Percentiles rank a stretch among this genome's conserved stretches.
phyloP scores from a whole-genome alignment of 1,140 invertebrate genomes.

The Bombyx mandarina region DNA sequence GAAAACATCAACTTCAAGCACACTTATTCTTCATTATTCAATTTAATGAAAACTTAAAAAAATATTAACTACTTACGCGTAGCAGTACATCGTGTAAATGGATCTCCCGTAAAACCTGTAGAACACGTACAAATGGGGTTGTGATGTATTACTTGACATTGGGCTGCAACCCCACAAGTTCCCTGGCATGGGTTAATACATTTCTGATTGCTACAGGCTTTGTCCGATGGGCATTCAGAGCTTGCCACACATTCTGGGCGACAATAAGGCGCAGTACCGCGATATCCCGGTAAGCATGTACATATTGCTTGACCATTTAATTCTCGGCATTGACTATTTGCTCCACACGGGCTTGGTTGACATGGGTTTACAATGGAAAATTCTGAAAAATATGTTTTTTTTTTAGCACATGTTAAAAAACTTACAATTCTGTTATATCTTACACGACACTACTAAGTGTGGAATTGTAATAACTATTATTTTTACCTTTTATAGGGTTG shows the following conservation, averaged over 20 bases:
- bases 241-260: slow-evolving; percentile 74
- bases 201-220: slow-evolving; percentile 75
- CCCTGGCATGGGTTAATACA: slow-evolving; percentile 77
- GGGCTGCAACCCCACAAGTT: slow-evolving; percentile 74
- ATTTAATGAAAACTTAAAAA: background rate
- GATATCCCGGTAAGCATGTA: slow-evolving; percentile 73
- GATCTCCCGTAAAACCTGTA: slow-evolving; percentile 73
- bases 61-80: slow-evolving; percentile 60
- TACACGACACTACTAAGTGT: slow-evolving; percentile 8
- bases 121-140: slow-evolving; percentile 77
- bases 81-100: slow-evolving; percentile 73
- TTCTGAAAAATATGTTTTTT: slow-evolving; percentile 36
- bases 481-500: slow-evolving; percentile 72
- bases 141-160: slow-evolving; percentile 77
- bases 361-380: slow-evolving; percentile 63
- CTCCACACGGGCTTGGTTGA: slow-evolving; percentile 74
- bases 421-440: background rate
- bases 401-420: too few species aligned
- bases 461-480: slow-evolving; percentile 1
- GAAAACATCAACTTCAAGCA: background rate
- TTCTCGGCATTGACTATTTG: slow-evolving; percentile 74
- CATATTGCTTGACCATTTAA: slow-evolving; percentile 75
- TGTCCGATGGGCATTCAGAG: slow-evolving; percentile 72
- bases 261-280: slow-evolving; percentile 75
- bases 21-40: background rate